Percentiles rank a stretch among this genome's conserved stretches.
Evolutionary conservation across 2,113 vertebrate genomes (phyloP).

Genomic region (Tapirus terrestris): DNA sequence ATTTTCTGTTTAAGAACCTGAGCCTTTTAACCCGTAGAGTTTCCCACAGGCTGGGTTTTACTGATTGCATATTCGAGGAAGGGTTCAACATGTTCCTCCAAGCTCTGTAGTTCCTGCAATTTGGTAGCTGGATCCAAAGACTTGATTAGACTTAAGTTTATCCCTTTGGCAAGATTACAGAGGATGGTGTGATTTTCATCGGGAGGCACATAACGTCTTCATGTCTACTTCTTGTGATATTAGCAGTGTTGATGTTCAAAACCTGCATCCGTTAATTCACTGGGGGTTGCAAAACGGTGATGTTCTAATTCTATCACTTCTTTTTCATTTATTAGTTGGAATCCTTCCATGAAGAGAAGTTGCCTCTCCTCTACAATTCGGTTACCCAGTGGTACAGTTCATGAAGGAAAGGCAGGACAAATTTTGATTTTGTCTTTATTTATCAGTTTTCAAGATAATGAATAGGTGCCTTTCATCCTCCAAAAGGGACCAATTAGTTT

Average conservation of each 20-base stretch:
- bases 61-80: slow-evolving; percentile 65
- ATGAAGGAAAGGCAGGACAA: background rate
- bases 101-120: slow-evolving; percentile 59
- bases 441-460: background rate
- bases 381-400: background rate
- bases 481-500: background rate
- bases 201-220: slow-evolving; percentile 17
- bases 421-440: slow-evolving; percentile 3
- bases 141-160: slow-evolving; percentile 64
- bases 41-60: slow-evolving; percentile 46
- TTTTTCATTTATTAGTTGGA: slow-evolving; percentile 54
- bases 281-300: background rate
- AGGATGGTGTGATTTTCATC: slow-evolving; percentile 20
- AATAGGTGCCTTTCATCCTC: background rate
- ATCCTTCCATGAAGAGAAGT: slow-evolving; percentile 29
- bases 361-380: background rate
- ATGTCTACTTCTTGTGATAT: background rate
- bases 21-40: slow-evolving; percentile 17
- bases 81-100: background rate
- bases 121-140: slow-evolving; percentile 52
- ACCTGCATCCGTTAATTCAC: background rate
- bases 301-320: slow-evolving; percentile 11
- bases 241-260: slow-evolving; percentile 30
- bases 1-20: slow-evolving; percentile 25
- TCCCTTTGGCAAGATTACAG: slow-evolving; percentile 53